Conservation (phyloP, 2,888 invertebrate species). For the Busseola fusca region DNA sequence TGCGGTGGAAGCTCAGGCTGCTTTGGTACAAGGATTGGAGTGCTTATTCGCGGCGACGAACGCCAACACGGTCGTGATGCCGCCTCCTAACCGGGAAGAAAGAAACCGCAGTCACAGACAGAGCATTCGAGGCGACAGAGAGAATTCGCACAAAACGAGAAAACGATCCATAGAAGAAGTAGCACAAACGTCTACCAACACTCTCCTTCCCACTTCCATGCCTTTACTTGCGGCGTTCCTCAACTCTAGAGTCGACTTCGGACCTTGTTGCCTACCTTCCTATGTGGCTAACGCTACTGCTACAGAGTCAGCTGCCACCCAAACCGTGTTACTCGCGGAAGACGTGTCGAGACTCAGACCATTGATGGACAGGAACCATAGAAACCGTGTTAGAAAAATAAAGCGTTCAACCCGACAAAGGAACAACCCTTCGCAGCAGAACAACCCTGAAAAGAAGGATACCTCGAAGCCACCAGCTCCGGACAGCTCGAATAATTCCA, state of each 20-base stretch:
- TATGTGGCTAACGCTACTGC: conserved; percentile 61
- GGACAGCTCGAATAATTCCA: conserved; percentile 76
- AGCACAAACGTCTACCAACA: conserved; percentile 91
- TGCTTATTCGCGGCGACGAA: conserved; percentile 86
- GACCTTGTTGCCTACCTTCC: conserved; percentile 80
- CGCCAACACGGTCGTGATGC: conserved; percentile 86
- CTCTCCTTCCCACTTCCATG: conserved; percentile 90
- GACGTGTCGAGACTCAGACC: conserved; percentile 81
- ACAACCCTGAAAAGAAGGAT: conserved; percentile 76
- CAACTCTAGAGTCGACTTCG: conserved; percentile 89
- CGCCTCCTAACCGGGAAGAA: conserved; percentile 81
- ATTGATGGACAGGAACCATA: conserved; percentile 85
- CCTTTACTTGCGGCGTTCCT: conserved; percentile 91
- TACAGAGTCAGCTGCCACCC: conserved; percentile 72
- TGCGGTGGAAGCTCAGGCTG: conserved; percentile 88
- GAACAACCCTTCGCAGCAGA: conserved; percentile 78
- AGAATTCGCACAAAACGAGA: conserved; percentile 82
- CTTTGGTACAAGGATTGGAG: conserved; percentile 88
- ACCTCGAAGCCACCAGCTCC: conserved; percentile 65
- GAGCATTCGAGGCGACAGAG: conserved; percentile 83
- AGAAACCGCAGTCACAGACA: conserved; percentile 80
- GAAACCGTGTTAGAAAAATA: conserved; percentile 87
- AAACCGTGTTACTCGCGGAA: conserved; percentile 73
- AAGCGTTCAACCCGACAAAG: conserved; percentile 88
- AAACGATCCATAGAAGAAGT: conserved; percentile 89